Evolutionary conservation across 2,113 vertebrate species (phyloP), one percentile per base, ranked within the genome.

Genomic region (Sitta europaea): DNA sequence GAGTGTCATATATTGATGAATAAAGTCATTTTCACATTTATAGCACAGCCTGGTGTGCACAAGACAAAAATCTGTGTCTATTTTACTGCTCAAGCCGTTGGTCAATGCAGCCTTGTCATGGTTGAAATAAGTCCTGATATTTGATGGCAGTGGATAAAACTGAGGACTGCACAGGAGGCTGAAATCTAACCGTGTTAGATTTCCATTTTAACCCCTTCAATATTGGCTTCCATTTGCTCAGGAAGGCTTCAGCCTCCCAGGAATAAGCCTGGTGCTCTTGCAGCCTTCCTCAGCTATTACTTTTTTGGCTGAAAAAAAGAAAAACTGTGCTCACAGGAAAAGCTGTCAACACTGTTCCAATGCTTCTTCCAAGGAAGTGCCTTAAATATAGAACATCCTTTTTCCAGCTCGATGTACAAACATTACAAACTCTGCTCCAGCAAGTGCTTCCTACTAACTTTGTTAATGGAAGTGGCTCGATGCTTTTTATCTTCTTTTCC

Each of bases 361-460:
- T 40, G 45, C 31, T 65, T 50, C 86, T 42, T 59, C 72, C 54
- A 51, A 93, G 54, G 78, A 58, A 90, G 70, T n/a, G 5, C 38
- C 93, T 71, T 90, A 88, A 88, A 91, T 78, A 79, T 55, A 77
- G 76, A 94, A 75, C 68, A 55, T 74, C 61, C 51, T 77, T 83
- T 86, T 83, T 88, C 7, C 23, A 92, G 91, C 50, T 59, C 24
- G 4, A 71, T 88, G 75, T 51, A 74, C 80, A 94, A 90, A 58
- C 78, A 90, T n/a, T 18, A 38, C 63, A 74, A 88, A 94, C 63
- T 87, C 66, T 63, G 68, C 85, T 92, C 59, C 25, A 93, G 82
- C 78, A 83, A 96, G 79, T 74, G 55, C 75, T 88, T 86, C 82
- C 59, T 6, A 42, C 68, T 74, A 92, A 93, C 78, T 96, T 90